Evolutionary conservation across 2,888 invertebrate genomes (phyloP).

Genomic region (Ormyrus thymus): DNA sequence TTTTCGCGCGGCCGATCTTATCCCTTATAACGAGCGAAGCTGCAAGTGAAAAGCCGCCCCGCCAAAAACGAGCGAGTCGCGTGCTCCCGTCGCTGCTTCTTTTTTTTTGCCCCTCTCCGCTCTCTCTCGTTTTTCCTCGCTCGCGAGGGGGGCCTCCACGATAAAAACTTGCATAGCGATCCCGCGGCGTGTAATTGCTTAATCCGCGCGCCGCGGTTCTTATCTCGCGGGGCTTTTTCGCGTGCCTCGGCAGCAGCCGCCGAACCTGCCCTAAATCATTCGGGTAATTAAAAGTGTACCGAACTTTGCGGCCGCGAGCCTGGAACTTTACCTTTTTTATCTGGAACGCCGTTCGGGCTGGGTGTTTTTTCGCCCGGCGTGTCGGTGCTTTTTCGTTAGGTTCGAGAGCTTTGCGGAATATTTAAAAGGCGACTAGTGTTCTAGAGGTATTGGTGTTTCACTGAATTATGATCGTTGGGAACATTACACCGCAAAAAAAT

Average conservation of each 20-base stretch:
- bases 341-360: too few species aligned
- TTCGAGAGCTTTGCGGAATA: too few species aligned
- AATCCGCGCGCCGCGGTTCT: neutral
- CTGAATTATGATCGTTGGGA: too few species aligned
- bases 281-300: constrained; percentile 44
- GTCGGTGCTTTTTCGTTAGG: too few species aligned
- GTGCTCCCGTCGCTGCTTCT: constrained; percentile 22
- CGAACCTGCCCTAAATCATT: constrained; percentile 44
- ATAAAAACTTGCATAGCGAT: constrained; percentile 14
- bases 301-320: constrained; percentile 24
- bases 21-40: neutral
- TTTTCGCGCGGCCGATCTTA: constrained; percentile 35
- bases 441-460: too few species aligned
- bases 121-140: constrained; percentile 1
- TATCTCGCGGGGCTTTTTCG: constrained; percentile 2
- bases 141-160: neutral
- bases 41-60: constrained; percentile 31
- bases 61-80: constrained; percentile 51
- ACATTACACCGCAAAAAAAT: too few species aligned
- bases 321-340: neutral
- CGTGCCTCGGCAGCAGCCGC: neutral
- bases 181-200: neutral
- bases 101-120: neutral
- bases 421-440: too few species aligned
- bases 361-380: too few species aligned